Base-by-base conservation (phyloP, 2,113 vertebrate genomes). In the Rhagologus leucostigma region DNA sequence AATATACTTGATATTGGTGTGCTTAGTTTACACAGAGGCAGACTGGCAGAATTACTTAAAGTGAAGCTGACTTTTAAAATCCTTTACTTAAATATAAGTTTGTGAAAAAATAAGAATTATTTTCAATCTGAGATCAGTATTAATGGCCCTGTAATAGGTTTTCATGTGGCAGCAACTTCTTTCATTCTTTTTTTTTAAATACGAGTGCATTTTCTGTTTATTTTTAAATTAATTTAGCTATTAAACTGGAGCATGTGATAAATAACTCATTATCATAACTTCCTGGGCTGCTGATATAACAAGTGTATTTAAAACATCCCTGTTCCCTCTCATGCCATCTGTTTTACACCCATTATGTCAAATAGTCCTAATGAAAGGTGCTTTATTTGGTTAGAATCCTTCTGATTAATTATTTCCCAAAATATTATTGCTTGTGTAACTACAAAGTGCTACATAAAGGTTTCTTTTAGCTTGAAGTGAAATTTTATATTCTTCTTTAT, bases 301-400 rank as follows among this genome's bases (percentile, higher is more conserved):
- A 69, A 89, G 26, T 84, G 17, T 81, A 14, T 93, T 91, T 88
- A 84, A 95, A 70, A 44, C 35, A 87, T 88, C 67, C 35, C 52
- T 94, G 23, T 92, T 93, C 76, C 44, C 23, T 86, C 62, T 89
- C 30, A 8, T 84, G 39, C 64, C 75, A 64, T 95, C 78, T 96
- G 68, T 92, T 97, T 94, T 70, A 73, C n/a, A 76, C 46, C 23
- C 53, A 6, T 89, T 71, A 30, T 69, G 35, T 76, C 76, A 89
- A 65, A 65, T 16, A 60, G n/a, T 70, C 59, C 52, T 68, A 65
- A 87, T 87, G 42, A 46, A 90, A 88, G 39, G 39, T 87, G 49
- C 26, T 71, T 91, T 74, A 53, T 77, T 84, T 52, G 60, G 35
- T 90, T 96, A 80, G 62, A 62, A 42, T 84, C 39, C 52, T 69